A percentile compares a stretch with the other conserved stretches of the same genome.
Conservation (phyloP, 2,797 vertebrate species). For the Yasuhikotakia modesta region DNA sequence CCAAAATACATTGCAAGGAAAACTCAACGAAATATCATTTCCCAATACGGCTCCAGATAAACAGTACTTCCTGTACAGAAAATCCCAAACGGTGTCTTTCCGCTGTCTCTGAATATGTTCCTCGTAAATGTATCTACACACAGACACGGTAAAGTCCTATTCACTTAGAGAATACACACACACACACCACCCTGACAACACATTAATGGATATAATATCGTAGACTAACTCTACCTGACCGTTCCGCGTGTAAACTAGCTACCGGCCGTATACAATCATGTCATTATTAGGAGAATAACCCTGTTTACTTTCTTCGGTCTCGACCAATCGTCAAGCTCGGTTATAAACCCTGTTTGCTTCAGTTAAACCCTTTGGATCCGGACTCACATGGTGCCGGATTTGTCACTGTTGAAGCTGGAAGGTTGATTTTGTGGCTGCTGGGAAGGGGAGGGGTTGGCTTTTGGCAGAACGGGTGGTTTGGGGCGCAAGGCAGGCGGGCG, state of each 20-base stretch:
- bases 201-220: constrained; percentile 86
- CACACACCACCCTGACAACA: constrained; percentile 81
- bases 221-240: constrained; percentile 70
- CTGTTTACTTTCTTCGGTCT: constrained; percentile 62
- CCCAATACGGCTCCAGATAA: constrained; percentile 54
- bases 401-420: constrained; percentile 87
- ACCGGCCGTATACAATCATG: constrained; percentile 68
- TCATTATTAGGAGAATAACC: constrained; percentile 73
- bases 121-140: constrained; percentile 85
- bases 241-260: constrained; percentile 53
- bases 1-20: constrained; percentile 69
- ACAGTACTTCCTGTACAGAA: constrained; percentile 54
- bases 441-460: constrained; percentile 78
- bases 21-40: constrained; percentile 57
- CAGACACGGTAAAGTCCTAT: constrained; percentile 84
- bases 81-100: constrained; percentile 59
- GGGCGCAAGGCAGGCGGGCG: constrained; percentile 95
- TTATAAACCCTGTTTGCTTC: constrained; percentile 65
- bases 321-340: constrained; percentile 71
- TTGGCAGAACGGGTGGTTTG: constrained; percentile 92
- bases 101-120: constrained; percentile 63
- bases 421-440: constrained; percentile 80
- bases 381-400: constrained; percentile 97
- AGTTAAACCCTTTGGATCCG: constrained; percentile 68
- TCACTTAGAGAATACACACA: constrained; percentile 85